These are phyloP conservation scores for Malthinus seriepunctatus DNA, from an alignment of 2,888 invertebrate species.

Conservation along the genomic window DNA sequence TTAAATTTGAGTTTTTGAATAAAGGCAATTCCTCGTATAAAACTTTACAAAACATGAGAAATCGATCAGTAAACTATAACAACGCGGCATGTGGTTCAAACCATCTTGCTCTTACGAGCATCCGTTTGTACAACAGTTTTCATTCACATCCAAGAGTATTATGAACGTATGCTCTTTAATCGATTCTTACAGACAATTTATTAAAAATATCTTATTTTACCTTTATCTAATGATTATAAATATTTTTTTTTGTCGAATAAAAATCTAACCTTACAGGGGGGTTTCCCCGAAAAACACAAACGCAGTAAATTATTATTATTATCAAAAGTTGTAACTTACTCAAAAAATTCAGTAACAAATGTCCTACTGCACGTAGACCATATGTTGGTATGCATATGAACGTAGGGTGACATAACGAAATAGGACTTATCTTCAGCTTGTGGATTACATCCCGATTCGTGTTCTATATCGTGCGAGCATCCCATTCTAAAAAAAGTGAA, in stretches of 20 bases:
- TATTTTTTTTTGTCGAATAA: too few species aligned
- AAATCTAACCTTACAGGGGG: too few species aligned
- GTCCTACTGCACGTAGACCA: conserved; percentile 64
- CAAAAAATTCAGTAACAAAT: conserved; percentile 61
- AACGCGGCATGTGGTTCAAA: too few species aligned
- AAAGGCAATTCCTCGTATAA: too few species aligned
- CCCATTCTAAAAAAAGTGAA: conserved; percentile 49
- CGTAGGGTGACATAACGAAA: conserved; percentile 64
- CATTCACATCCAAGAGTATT: neutral
- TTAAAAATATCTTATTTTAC: too few species aligned
- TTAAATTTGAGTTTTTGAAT: too few species aligned
- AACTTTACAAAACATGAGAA: too few species aligned
- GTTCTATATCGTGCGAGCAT: conserved; percentile 53
- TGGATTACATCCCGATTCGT: conserved; percentile 51
- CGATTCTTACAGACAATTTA: too few species aligned
- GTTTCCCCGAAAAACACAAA: too few species aligned
- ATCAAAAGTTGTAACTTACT: conserved; percentile 52
- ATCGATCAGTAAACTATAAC: too few species aligned
- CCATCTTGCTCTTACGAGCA: neutral
- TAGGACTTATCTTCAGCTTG: conserved; percentile 57
- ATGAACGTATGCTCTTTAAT: too few species aligned
- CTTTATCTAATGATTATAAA: too few species aligned
- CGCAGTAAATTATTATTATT: conserved; percentile 1
- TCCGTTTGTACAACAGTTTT: neutral
- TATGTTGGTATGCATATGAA: conserved; percentile 56